Base-by-base conservation (phyloP, 92 coral and sea anemone genomes). In the Porites lobata region DNA sequence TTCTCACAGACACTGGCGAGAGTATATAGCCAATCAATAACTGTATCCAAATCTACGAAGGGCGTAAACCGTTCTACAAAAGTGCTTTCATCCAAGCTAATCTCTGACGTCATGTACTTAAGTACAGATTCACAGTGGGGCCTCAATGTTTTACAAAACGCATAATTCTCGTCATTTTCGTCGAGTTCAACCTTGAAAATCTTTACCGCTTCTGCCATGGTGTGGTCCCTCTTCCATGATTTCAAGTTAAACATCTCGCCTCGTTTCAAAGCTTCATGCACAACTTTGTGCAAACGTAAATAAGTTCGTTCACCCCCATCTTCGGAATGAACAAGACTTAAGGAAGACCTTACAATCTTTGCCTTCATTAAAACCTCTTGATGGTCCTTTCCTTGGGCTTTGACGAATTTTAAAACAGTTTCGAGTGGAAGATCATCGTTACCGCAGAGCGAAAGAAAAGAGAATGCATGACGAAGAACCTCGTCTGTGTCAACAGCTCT, bases 401-500 rank as follows among this genome's bases (percentile, higher is more conserved):
- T 22, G 76, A 72, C 76, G 15, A 72, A 72, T 1, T 50, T 24
- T 21, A 72, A 54, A 9, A 72, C 56, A 38, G 9, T 21, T 21
- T 21, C 22, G 22, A 21, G 22, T 21, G 22, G 22, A 0, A 21
- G 22, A 0, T 21, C 22, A 21, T 72, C 76, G 2, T 20, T 10
- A 72, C 56, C 76, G 10, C 76, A 72, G 11, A 72, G 8, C 8
- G 57, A 72, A 38, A 72, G 76, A 72, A 72, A 38, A 10, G 0
- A 72, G 57, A 72, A 72, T 47, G 96, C 76, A 51, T 89, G 71
- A 26, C 79, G 72, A 4, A 95, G 75, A 52, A 95, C 88, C 22
- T 69, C 70, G 83, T 86, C 89, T 20, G 73, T 65, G 68, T 86
- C 81, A 2, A 94, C 92, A 87, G 94, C 94, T 65, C 98, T 90